These are phyloP conservation scores for Aeoliscus strigatus DNA, from an alignment of 2,797 vertebrate species.

Conservation along the genomic window DNA sequence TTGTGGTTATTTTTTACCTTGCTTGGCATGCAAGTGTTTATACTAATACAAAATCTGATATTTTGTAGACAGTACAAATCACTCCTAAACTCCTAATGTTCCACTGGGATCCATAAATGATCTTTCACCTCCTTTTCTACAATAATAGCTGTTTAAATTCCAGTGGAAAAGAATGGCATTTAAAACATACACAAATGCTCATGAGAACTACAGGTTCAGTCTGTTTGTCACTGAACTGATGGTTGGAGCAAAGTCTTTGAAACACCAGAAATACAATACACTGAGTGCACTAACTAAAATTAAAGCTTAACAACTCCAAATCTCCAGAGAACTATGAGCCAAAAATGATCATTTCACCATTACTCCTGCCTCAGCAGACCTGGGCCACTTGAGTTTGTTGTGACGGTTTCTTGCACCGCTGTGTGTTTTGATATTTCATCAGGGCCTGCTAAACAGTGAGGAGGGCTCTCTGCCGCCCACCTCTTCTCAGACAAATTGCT, in stretches of 20 bases:
- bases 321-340: constrained; percentile 9
- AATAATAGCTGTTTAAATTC: too few relatives aligned
- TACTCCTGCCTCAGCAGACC: constrained; percentile 27
- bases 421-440: constrained; percentile 71
- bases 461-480: constrained; percentile 72
- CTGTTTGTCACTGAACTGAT: too few relatives aligned
- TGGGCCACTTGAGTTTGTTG: constrained; percentile 51
- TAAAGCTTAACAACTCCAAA: neutral
- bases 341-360: constrained; percentile 1
- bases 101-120: too few relatives aligned
- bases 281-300: constrained; percentile 1
- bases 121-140: too few relatives aligned
- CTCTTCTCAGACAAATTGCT: constrained; percentile 75
- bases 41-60: too few relatives aligned
- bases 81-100: too few relatives aligned
- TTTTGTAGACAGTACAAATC: too few relatives aligned
- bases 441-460: constrained; percentile 69
- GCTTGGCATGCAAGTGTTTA: too few relatives aligned
- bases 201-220: too few relatives aligned
- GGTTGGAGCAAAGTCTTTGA: neutral
- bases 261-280: neutral
- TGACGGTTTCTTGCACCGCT: constrained; percentile 35
- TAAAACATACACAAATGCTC: neutral
- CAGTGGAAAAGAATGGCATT: too few relatives aligned
- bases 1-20: too few relatives aligned